Evolutionary conservation across 2,113 vertebrate species (phyloP).

Genomic region (Glaucidium brasilianum): DNA sequence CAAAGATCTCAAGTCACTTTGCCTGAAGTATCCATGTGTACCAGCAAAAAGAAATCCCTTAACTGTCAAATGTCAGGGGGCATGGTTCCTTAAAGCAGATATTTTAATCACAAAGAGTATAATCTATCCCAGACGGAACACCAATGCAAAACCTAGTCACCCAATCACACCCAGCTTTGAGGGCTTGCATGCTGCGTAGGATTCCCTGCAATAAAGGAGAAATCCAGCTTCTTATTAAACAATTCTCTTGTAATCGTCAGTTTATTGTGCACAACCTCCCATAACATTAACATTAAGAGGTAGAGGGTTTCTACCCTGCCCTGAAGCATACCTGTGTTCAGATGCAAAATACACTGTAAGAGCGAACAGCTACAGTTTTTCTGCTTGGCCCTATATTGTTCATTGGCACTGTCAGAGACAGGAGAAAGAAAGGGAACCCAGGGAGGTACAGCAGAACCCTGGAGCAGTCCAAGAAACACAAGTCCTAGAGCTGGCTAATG

Average conservation of each 20-base stretch:
- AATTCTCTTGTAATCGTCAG: neutral
- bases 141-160: neutral
- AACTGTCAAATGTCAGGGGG: too few relatives aligned
- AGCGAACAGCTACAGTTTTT: neutral
- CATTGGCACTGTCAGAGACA: neutral
- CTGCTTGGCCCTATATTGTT: neutral
- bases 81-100: neutral
- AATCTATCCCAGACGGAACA: neutral
- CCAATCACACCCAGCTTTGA: neutral
- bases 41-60: neutral
- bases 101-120: neutral
- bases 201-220: neutral
- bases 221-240: neutral
- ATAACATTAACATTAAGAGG: neutral
- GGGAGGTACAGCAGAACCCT: neutral
- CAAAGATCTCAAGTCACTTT: neutral
- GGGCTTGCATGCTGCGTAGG: neutral
- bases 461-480: neutral
- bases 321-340: neutral
- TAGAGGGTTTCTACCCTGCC: neutral
- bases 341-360: neutral
- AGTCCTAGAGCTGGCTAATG: neutral
- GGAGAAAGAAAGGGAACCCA: neutral
- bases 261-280: neutral
- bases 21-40: neutral